These are phyloP conservation scores for Nannospalax galili DNA, from an alignment of 2,113 vertebrate species.

Conservation along the genomic window DNA sequence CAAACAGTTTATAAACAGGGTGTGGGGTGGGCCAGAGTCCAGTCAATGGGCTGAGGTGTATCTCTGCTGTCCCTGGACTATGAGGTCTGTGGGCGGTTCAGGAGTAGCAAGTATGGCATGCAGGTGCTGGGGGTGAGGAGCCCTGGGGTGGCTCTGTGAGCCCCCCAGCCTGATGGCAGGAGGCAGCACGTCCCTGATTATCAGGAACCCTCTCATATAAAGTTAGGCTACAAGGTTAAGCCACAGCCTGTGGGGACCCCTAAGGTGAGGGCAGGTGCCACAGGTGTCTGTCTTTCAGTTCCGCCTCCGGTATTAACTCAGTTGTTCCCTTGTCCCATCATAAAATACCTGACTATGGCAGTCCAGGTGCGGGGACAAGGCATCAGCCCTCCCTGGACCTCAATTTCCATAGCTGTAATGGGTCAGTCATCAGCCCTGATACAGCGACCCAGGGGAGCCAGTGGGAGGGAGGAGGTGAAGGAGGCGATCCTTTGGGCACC, in stretches of 20 bases:
- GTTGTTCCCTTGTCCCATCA: background rate
- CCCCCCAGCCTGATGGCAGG: background rate
- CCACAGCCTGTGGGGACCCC: too few relatives aligned
- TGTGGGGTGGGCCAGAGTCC: rapidly evolving
- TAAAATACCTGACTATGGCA: background rate
- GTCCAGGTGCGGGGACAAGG: background rate
- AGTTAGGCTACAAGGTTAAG: background rate
- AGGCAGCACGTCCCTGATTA: background rate
- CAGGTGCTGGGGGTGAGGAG: too few relatives aligned
- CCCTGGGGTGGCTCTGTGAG: background rate
- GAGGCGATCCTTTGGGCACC: too few relatives aligned
- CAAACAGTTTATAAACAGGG: background rate
- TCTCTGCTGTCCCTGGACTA: background rate
- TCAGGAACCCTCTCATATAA: background rate
- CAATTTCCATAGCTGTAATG: background rate
- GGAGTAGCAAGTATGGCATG: background rate
- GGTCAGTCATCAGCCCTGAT: background rate
- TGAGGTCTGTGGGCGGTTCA: background rate
- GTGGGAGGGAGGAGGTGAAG: background rate
- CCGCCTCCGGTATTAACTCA: background rate
- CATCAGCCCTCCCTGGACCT: background rate
- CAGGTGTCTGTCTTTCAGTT: background rate
- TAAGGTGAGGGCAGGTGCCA: background rate
- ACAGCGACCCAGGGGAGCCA: background rate
- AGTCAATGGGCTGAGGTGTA: background rate